A percentile compares a stretch with the other conserved stretches of the same genome.
Evolutionary conservation across 2,797 vertebrate species (phyloP).

Genomic region (Esox masquinongy): DNA sequence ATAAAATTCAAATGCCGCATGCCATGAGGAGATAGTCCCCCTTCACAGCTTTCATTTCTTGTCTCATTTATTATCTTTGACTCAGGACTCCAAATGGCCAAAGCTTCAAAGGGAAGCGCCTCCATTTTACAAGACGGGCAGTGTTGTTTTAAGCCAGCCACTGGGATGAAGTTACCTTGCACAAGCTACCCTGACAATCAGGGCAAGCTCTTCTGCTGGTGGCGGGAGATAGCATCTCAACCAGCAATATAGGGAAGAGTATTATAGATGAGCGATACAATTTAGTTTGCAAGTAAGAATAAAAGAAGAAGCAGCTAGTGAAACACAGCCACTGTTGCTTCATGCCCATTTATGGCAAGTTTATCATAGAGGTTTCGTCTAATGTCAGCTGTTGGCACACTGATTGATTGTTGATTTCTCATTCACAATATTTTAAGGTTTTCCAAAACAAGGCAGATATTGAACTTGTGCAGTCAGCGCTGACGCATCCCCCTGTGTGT

Average conservation of each 20-base stretch:
- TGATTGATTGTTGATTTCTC: too few species aligned
- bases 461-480: too few species aligned
- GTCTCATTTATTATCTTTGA: conserved; percentile 48
- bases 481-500: too few species aligned
- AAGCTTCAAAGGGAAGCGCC: conserved; percentile 60
- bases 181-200: conserved; percentile 51
- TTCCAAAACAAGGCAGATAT: too few species aligned
- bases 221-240: conserved; percentile 18
- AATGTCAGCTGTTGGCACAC: neutral
- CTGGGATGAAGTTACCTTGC: conserved; percentile 62
- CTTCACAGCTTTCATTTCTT: conserved; percentile 20
- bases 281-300: conserved; percentile 7
- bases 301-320: conserved; percentile 7
- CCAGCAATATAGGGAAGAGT: conserved; percentile 44
- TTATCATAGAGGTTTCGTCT: neutral
- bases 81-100: conserved; percentile 54
- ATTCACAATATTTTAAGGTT: too few species aligned
- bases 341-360: neutral
- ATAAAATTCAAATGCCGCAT: conserved; percentile 1
- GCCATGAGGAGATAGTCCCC: neutral
- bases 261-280: conserved; percentile 51
- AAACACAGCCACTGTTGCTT: conserved; percentile 4
- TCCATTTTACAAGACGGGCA: conserved; percentile 62
- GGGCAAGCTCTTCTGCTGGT: conserved; percentile 29
- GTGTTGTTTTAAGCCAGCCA: conserved; percentile 74